Base-by-base conservation (phyloP, 53 echinoderm and acorn worm species). In the Antedon mediterranea region DNA sequence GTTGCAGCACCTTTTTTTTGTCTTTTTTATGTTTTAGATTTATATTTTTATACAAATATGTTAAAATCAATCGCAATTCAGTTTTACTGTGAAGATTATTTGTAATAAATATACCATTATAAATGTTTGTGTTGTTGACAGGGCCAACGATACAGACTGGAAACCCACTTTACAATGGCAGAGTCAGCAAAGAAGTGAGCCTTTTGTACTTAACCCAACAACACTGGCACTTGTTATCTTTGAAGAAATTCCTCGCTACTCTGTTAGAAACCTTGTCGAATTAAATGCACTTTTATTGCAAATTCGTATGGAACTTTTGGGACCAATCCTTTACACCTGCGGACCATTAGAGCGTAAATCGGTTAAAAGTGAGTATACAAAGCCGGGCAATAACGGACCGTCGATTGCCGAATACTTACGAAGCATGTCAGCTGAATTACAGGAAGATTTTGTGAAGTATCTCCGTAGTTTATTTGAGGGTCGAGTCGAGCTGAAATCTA, bases 211-310 rank as follows among this genome's bases (percentile, higher is more conserved):
- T 71, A 94, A 88, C 78, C 87, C 89, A 44, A 91, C 89, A 41
- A 89, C 84, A 43, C 84, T 91, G 33, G 89, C 91, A 0, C 89
- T 87, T 71, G 87, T 87, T 33, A 71, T 94, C 57, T 89, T 91
- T 77, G 91, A 89, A 32, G 94, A 94, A 74, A 79, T 94, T 32
- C 89, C 85, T 75, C 83, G 89, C 15, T 91, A 94, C 41, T 78
- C 77, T 75, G 81, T 78, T 27, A 82, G 79, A 42, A 89, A 87
- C 5, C 81, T 89, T 28, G 76, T 43, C 20, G 71, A 79, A 42
- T 74, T 94, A 29, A 73, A 83, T 0, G 81, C 84, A 71, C 37
- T 93, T 43, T 81, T 91, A 81, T 82, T 79, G 37, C 83, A 89
- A 42, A 77, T 89, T 57, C 83, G 70, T 83, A 87, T 94, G 74